Percentiles rank a stretch among this genome's conserved stretches.
These are phyloP conservation scores for Solea solea DNA, from an alignment of 2,113 vertebrate species.

Conservation along the genomic window DNA sequence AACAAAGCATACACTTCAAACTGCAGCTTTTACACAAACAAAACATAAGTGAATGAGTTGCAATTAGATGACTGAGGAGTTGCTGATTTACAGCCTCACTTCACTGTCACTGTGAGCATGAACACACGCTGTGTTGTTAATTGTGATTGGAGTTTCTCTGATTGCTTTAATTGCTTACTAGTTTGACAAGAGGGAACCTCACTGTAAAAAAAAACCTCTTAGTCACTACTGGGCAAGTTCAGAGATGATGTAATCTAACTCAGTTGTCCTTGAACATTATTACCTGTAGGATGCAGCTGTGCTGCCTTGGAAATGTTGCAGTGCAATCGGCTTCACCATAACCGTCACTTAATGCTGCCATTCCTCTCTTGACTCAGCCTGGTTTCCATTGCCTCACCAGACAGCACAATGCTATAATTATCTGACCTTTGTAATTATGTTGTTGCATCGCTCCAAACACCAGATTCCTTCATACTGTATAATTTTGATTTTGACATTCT, in stretches of 20 bases:
- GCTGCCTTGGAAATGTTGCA: no score
- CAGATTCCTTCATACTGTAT: background rate
- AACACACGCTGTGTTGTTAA: background rate
- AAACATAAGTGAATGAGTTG: background rate
- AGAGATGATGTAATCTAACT: background rate
- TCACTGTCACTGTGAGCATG: no score
- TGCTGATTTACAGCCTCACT: background rate
- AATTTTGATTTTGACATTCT: background rate
- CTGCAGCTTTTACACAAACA: background rate
- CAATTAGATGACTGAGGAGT: background rate
- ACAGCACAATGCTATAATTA: background rate
- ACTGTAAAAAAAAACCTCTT: background rate
- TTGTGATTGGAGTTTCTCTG: slow-evolving; percentile 1
- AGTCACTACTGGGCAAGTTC: background rate
- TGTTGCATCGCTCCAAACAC: background rate
- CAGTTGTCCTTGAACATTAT: background rate
- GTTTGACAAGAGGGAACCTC: background rate
- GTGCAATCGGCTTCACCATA: background rate
- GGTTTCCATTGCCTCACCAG: background rate
- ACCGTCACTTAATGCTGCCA: background rate
- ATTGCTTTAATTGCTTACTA: slow-evolving; percentile 13
- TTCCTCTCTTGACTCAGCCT: background rate
- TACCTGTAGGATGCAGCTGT: background rate
- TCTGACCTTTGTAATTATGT: background rate
- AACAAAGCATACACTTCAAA: background rate